These are phyloP conservation scores for Disparrhopalites patrizii DNA, from an alignment of 2,888 invertebrate species.

Conservation along the genomic window DNA sequence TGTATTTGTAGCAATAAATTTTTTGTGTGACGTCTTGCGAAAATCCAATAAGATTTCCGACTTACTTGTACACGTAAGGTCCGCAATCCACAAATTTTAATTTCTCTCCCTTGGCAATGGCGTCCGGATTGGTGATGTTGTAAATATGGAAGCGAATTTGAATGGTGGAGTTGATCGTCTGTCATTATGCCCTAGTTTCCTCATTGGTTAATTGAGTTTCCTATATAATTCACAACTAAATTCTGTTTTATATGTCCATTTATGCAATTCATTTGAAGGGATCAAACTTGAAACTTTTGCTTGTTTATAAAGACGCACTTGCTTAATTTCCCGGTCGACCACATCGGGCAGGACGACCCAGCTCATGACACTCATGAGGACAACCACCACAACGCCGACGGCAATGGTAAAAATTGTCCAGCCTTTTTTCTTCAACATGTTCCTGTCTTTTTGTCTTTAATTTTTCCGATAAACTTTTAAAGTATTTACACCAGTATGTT, in stretches of 20 bases:
- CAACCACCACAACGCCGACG: no score
- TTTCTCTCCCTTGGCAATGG: conserved; percentile 8
- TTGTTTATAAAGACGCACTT: conserved; percentile 21
- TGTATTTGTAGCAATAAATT: no score
- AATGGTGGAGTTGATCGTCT: background rate
- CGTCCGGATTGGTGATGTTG: conserved; percentile 16
- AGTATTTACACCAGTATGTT: no score
- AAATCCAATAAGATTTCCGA: no score
- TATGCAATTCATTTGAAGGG: background rate
- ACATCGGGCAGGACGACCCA: conserved; percentile 38
- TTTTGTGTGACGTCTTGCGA: no score
- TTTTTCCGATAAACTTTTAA: no score
- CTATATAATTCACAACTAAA: no score
- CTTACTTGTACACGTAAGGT: conserved; percentile 36
- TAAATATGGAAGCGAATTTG: conserved; percentile 20
- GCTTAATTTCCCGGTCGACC: conserved; percentile 32
- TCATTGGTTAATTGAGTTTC: conserved; percentile 41
- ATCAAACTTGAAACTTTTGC: background rate
- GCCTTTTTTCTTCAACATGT: no score
- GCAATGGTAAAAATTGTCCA: no score
- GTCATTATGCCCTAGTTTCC: conserved; percentile 35
- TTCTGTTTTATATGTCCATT: background rate
- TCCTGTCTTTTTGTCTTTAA: no score
- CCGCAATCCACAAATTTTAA: conserved; percentile 26
- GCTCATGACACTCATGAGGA: no score